phyloP scores from a whole-genome alignment of 2,113 vertebrate genomes.

The Eupsittula cactorum region DNA sequence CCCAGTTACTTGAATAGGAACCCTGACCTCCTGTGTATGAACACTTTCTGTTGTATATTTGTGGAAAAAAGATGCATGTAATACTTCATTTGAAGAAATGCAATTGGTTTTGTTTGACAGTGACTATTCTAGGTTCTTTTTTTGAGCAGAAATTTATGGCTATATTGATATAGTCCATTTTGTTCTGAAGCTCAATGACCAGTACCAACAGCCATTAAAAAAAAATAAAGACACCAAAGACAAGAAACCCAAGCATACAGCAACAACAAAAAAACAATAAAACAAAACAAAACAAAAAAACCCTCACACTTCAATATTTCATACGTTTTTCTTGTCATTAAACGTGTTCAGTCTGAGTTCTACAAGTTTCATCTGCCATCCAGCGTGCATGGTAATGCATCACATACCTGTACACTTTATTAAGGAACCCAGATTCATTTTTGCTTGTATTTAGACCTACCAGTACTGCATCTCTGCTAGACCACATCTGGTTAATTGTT shows the following conservation, averaged over 20 bases:
- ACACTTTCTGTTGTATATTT: not conserved
- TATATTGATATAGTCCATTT: not conserved
- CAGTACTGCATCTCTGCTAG: not conserved
- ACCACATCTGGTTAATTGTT: not conserved
- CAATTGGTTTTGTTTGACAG: not conserved
- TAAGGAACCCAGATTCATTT: not conserved
- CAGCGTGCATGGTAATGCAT: not conserved
- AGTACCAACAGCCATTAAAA: not conserved
- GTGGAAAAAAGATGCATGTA: accelerated
- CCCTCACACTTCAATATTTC: not conserved
- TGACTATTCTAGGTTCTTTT: not conserved
- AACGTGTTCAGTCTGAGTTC: not conserved
- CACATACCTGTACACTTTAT: not conserved
- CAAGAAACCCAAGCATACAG: not conserved
- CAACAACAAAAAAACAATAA: not conserved
- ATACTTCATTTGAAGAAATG: not conserved
- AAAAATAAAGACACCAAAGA: not conserved
- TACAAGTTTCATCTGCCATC: not conserved
- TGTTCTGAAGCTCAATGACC: not conserved
- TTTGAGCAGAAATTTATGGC: not conserved
- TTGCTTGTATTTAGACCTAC: not conserved
- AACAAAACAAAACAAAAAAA: not conserved
- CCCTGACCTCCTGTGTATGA: not conserved
- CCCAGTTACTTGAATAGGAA: not conserved
- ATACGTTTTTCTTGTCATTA: not conserved